Evolutionary conservation across 2,797 vertebrate genomes (phyloP), one percentile per base, ranked within the genome.

Genomic region (Microhierax caerulescens): DNA sequence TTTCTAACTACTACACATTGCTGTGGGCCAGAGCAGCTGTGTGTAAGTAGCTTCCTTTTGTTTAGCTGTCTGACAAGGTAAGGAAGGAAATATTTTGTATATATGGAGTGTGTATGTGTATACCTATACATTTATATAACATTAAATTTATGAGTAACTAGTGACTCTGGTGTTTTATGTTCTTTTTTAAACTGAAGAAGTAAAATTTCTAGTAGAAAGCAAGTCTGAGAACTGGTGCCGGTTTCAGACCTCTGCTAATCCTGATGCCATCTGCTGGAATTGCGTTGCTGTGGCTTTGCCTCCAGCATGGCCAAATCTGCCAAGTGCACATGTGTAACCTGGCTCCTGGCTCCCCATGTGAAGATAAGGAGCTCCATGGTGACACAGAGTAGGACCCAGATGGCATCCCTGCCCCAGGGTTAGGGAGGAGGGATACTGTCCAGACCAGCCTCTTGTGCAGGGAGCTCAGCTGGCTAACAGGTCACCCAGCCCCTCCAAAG

Each of bases 221-320:
- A 1, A 22, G 8, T 54, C 22, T 48, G 8, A 8, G 41, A 51
- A 50, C 5, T 80, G n/a, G 15, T 80, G 93, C 24, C 15, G 20
- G 0, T 54, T 47, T 79, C 57, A 32, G 11, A 7, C 27, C 24
- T 63, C 27, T 22, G 4, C 17, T 51, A 22, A 47, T 50, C 23
- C 14, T 47, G 30, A 37, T 73, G 17, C 17, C 0, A 0, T 4
- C 6, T 5, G 1, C 2, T n/a, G 13, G 5, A 9, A 8, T 10
- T 59, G 19, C 1, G 2, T 39, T 74, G 51, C 41, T 5, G 4
- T 20, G 57, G 28, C 39, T 78, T 78, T 56, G 24, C 30, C 28
- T 60, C 7, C 24, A 47, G 57, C 53, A 30, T 1, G 45, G 65
- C 61, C 43, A 25, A 2, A 37, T 53, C 47, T 77, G 14, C 61